Base-by-base conservation (phyloP, 2,113 vertebrate genomes). In the Okapia johnstoni region DNA sequence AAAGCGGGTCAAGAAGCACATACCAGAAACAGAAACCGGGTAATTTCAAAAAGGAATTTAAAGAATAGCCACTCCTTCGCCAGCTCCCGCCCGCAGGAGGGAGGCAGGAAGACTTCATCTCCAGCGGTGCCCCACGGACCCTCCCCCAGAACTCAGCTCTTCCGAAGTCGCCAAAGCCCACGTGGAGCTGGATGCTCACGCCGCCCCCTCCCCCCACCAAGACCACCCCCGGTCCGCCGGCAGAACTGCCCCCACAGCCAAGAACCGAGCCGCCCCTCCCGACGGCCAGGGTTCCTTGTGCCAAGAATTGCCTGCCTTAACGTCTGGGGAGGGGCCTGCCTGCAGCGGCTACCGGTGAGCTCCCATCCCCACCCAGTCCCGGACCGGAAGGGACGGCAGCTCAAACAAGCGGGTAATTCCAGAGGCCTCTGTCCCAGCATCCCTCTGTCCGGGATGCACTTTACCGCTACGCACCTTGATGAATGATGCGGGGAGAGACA, bases 301-400 rank as follows among this genome's bases (percentile, higher is more conserved):
- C 99, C 99, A 99, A 99, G 99, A 99, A 99, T 99, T 99, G 99
- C 97, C 99, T 99, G 99, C 99, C 99, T 99, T 99, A 99, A 99
- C 66, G 99, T 98, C 99, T 98, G 98, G 99, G 98, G 99, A 99
- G 98, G 99, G 98, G 98, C 26, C 26, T 70, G n/a, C 97, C 97
- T 97, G 96, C 94, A 96, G 36, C 17, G 54, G 93, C 48, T 17
- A 8, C 84, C 25, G n/a, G 66, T 61, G 73, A 92, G 90, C 93
- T 50, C 55, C 52, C 81, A 88, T 40, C 48, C 70, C 63, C 90
- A 3, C 50, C 87, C 61, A 57, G 28, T 16, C 77, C 90, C 55
- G 26, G 88, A n/a, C 43, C 73, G 91, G 95, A 94, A 96, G 91
- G 97, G 85, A 96, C 88, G 97, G 73, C 98, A 9, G 50, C 85